Base-by-base conservation (phyloP, 2,888 invertebrate species). In the Pocota personata region DNA sequence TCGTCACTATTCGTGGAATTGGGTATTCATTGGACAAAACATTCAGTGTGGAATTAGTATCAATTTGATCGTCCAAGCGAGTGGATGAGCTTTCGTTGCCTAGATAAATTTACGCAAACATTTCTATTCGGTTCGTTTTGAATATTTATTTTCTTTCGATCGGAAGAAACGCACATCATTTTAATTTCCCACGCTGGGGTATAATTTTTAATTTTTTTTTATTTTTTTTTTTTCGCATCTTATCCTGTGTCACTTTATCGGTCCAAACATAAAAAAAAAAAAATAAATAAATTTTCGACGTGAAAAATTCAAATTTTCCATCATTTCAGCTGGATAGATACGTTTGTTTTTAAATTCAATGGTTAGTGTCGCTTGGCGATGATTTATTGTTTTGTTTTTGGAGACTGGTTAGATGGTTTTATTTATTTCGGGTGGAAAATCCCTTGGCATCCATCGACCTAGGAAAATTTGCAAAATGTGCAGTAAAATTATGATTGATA, bases 1-100 rank as follows among this genome's bases (percentile, higher is more conserved):
- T 62, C 82, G 75, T 69, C 75, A 82, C 50, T 46, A 60, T 75
- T 24, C 60, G 30, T 62, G 19, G 21, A 64, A 37, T 58, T 30
- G 69, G 16, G 48, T 43, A n/a, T 58, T 58, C 71, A 64, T 19
- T 71, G 50, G 62, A 58, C 27, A 71, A 77, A 66, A 57, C 50
- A 72, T 46, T 52, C 35, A 72, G 43, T 21, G 77, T 50, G 71
- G 58, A 76, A 58, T 57, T 58, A 83, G 82, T 83, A 69, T 62
- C 62, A 64, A 55, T 57, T 37, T 46, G 79, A 69, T 50, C 79
- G 79, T 69, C 50, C 37, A 75, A 84, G 69, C 24, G 73, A 69
- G 57, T 69, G 73, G 79, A 75, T 67, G 82, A 52, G 46, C 32
- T 71, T 82, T 82, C 57, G 82, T 82, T 69, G 82, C 43, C 27